Conservation (phyloP, 2,888 invertebrate species). For the Melieria picta region DNA sequence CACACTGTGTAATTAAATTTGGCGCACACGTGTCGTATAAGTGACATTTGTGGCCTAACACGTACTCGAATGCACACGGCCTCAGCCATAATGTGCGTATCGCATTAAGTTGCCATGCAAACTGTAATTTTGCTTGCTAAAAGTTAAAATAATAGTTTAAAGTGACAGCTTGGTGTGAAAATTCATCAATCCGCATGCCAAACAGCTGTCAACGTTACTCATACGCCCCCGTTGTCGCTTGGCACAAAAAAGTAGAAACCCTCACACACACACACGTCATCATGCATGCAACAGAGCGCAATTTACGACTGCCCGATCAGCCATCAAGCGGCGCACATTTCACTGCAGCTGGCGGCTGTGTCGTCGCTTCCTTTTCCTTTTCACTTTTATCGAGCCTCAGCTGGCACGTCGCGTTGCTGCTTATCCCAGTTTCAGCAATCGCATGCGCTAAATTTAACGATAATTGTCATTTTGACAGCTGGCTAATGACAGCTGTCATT, state of each 20-base stretch:
- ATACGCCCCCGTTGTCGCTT: neutral
- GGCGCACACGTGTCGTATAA: too few relatives aligned
- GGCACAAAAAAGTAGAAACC: neutral
- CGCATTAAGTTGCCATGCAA: too few relatives aligned
- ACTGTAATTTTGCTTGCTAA: too few relatives aligned
- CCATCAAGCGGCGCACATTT: neutral
- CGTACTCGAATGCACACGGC: too few relatives aligned
- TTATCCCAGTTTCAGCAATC: neutral
- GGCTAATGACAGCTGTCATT: constrained; percentile 3
- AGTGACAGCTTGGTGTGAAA: too few relatives aligned
- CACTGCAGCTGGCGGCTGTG: neutral
- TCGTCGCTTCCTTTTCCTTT: neutral
- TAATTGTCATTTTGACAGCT: constrained; percentile 10
- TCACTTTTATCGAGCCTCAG: neutral
- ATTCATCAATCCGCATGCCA: too few relatives aligned
- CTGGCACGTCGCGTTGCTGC: neutral
- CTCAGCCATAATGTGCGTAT: too few relatives aligned
- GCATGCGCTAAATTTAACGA: neutral
- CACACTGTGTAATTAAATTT: too few relatives aligned
- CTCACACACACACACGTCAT: neutral
- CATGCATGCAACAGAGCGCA: neutral
- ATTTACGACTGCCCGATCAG: neutral
- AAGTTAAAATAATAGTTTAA: too few relatives aligned
- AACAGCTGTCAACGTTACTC: neutral
- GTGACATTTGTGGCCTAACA: too few relatives aligned